These are phyloP conservation scores for Mantis religiosa DNA, from an alignment of 2,888 invertebrate genomes.

Conservation along the genomic window DNA sequence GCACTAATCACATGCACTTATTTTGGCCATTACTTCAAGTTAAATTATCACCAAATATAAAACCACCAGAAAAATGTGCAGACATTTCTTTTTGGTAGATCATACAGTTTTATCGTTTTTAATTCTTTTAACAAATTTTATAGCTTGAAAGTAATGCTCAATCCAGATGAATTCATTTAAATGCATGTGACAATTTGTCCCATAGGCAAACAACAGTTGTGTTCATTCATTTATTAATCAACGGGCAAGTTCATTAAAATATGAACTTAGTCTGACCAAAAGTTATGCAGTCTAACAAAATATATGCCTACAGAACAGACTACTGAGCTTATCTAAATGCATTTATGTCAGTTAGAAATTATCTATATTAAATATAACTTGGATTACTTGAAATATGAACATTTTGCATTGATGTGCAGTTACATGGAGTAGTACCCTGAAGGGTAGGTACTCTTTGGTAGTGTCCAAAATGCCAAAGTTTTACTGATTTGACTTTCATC, in stretches of 20 bases:
- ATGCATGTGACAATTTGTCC: background rate
- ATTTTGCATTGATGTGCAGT: too few relatives aligned
- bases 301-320: background rate
- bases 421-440: too few relatives aligned
- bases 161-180: background rate
- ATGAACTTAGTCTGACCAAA: background rate
- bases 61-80: background rate
- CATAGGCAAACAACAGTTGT: background rate
- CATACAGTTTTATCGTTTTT: background rate
- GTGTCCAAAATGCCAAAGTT: too few relatives aligned
- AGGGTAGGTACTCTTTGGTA: too few relatives aligned
- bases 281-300: background rate
- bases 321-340: background rate
- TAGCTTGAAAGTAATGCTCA: background rate
- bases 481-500: too few relatives aligned
- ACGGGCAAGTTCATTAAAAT: background rate
- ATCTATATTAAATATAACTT: too few relatives aligned
- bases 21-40: background rate
- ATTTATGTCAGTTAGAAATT: too few relatives aligned
- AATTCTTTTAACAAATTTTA: background rate
- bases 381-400: too few relatives aligned
- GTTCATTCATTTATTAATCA: background rate
- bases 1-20: background rate
- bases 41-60: background rate
- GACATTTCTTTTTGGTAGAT: background rate